These are phyloP conservation scores for Mesocricetus auratus DNA, from an alignment of 2,113 vertebrate genomes.

Conservation along the genomic window DNA sequence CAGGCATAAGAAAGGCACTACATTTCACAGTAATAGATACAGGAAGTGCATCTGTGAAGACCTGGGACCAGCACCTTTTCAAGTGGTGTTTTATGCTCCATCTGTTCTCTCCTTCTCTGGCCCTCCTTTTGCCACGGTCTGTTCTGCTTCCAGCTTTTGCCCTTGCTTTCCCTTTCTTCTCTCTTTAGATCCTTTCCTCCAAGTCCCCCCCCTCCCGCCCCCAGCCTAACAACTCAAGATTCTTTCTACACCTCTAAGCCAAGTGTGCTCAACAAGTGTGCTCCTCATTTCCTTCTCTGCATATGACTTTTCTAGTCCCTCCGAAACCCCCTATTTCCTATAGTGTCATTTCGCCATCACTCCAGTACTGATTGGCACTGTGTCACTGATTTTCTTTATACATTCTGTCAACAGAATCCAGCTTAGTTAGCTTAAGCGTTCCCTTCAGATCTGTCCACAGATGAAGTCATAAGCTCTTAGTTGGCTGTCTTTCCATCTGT, in stretches of 20 bases:
- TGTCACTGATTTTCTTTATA: constrained; percentile 14
- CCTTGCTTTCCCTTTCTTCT: background rate
- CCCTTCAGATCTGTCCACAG: background rate
- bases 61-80: background rate
- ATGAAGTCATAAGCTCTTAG: background rate
- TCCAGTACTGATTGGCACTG: background rate
- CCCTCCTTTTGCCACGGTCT: background rate
- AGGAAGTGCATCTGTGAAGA: background rate
- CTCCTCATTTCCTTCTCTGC: background rate
- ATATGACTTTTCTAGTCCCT: background rate
- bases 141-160: background rate
- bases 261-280: background rate
- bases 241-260: background rate
- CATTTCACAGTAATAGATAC: background rate
- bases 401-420: background rate
- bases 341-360: background rate
- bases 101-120: accelerated
- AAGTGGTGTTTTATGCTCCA: background rate
- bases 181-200: background rate
- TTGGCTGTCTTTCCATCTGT: background rate
- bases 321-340: background rate
- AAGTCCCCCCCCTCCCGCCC: accelerated
- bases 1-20: background rate
- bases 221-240: background rate
- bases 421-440: background rate